Percentiles rank a stretch among this genome's conserved stretches.
phyloP scores from a whole-genome alignment of 2,113 vertebrate genomes.

The Plotosus lineatus region DNA sequence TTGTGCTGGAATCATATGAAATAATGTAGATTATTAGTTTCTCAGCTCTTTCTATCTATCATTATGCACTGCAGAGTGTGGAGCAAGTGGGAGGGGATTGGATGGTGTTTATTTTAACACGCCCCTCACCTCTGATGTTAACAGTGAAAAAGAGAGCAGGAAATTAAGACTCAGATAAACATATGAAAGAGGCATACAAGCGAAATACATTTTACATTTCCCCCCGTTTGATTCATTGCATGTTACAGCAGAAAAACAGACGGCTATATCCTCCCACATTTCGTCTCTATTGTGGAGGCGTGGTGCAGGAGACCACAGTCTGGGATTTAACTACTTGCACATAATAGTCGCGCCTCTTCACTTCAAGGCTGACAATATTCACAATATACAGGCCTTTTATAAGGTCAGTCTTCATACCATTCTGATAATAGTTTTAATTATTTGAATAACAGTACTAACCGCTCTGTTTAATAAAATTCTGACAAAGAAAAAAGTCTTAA shows the following conservation, averaged over 20 bases:
- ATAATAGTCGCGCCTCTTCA: background rate
- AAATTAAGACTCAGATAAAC: slow-evolving; percentile 67
- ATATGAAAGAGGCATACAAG: slow-evolving; percentile 55
- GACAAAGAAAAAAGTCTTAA: background rate
- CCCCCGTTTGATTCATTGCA: slow-evolving; percentile 41
- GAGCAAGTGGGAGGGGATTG: slow-evolving; percentile 6
- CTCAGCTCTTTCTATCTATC: slow-evolving; percentile 57
- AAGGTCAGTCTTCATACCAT: background rate
- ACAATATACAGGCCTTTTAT: background rate
- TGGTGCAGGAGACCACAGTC: background rate
- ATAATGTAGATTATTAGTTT: slow-evolving; percentile 56
- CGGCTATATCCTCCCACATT: slow-evolving; percentile 3
- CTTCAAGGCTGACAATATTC: background rate
- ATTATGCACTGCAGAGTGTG: slow-evolving; percentile 58
- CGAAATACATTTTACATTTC: slow-evolving; percentile 60
- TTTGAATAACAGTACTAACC: background rate
- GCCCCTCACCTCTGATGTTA: slow-evolving; percentile 55
- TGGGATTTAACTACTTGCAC: background rate
- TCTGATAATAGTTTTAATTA: background rate
- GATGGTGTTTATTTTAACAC: slow-evolving; percentile 66
- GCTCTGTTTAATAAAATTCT: background rate
- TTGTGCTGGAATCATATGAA: slow-evolving; percentile 47
- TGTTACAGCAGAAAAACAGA: slow-evolving; percentile 35
- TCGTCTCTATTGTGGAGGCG: slow-evolving; percentile 1
- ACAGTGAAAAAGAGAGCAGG: slow-evolving; percentile 58